Evolutionary conservation across 2,888 invertebrate genomes (phyloP), one percentile per base, ranked within the genome.

Genomic region (Melanotus villosus): DNA sequence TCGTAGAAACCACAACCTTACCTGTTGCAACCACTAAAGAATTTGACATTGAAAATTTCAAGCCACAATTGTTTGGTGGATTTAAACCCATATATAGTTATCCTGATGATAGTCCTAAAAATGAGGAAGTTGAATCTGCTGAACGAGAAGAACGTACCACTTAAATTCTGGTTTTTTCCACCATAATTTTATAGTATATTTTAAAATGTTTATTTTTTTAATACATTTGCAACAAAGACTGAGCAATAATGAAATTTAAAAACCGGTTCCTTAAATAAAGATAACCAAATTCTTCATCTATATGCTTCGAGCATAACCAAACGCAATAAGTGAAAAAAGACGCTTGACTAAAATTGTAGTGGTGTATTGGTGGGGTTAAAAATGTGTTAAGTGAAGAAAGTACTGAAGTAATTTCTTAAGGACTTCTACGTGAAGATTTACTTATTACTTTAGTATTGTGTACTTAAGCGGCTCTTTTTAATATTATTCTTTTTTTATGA

Each of bases 11-110:
- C 0, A 83, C 83, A 2, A 83, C 83, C 9, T 26, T 80, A 50
- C 73, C 81, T 2, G 68, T 80, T 41, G 80, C 83, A 2, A 84
- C 86, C 0, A 85, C 86, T 3, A 86, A 84, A 63, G 85, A 86
- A 66, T 91, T 91, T 75, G 90, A 91, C 76, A 85, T 89, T 3
- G 90, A 91, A 73, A 89, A 87, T 73, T 92, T 92, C 75, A 90
- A 90, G 72, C 92, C 92, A 0, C 89, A 91, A 75, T 80, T 92
- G 14, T 89, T 90, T 73, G 90, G 91, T 2, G 92, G 92, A 0
- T 92, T 92, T 75, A 89, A 90, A 76, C 92, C 92, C 0, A 90
- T 92, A 59, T 93, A 93, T 79, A 80, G 66, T 63, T 78, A 80
- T 57, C 80, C 84, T 0, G 80, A 80, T 14, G 79, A 52, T 10